Conservation (phyloP, 2,888 invertebrate species). For the Leucoma salicis region DNA sequence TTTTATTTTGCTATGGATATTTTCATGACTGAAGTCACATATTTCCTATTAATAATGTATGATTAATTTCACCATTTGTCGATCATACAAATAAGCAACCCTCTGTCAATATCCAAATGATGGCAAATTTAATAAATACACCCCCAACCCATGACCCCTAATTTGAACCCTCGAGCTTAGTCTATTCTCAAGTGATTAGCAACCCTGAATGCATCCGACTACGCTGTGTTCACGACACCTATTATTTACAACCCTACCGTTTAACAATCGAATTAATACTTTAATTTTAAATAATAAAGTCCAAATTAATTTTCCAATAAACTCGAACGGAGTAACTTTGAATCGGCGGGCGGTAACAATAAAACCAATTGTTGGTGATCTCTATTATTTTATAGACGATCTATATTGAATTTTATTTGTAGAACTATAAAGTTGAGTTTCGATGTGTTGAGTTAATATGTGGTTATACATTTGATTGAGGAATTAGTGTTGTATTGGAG, state of each 20-base stretch:
- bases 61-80: slow-evolving; percentile 25
- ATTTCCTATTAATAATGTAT: slow-evolving; percentile 1
- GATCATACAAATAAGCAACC: slow-evolving; percentile 32
- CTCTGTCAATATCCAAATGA: slow-evolving; percentile 34
- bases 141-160: slow-evolving; percentile 50
- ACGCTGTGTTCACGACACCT: slow-evolving; percentile 65
- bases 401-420: slow-evolving; percentile 33
- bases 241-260: slow-evolving; percentile 49
- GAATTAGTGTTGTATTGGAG: slow-evolving; percentile 71
- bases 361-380: slow-evolving; percentile 65
- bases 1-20: no score
- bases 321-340: slow-evolving; percentile 52
- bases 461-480: slow-evolving; percentile 56
- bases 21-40: no score
- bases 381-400: slow-evolving; percentile 46
- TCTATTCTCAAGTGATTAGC: slow-evolving; percentile 58
- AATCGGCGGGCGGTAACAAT: slow-evolving; percentile 78
- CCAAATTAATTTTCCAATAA: slow-evolving; percentile 26
- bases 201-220: slow-evolving; percentile 52
- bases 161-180: slow-evolving; percentile 34
- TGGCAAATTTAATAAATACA: slow-evolving; percentile 63
- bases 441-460: slow-evolving; percentile 40
- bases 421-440: slow-evolving; percentile 37
- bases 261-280: slow-evolving; percentile 35
- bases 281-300: slow-evolving; percentile 29